Base-by-base conservation (phyloP, 2,888 invertebrate genomes). In the Syrista parreyssii region DNA sequence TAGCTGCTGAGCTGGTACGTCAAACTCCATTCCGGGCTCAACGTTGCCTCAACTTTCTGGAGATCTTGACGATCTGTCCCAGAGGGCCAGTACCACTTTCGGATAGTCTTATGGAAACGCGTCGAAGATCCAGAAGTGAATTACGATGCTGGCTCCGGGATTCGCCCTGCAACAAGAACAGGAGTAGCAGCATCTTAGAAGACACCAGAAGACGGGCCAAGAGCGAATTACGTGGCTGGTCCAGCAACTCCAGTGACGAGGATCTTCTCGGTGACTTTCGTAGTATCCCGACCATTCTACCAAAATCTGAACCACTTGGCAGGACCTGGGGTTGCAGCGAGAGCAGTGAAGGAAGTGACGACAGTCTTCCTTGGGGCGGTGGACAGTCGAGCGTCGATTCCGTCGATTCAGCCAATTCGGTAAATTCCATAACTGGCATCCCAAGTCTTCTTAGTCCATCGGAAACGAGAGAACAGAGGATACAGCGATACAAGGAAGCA, bases 1-100 rank as follows among this genome's bases (percentile, higher is more conserved):
- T 96, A 81, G 96, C 95, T 76, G 94, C 95, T 82, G 95, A 96
- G 90, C 93, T 96, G 82, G 94, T 96, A 83, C 93, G 95, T 3
- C 96, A 96, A 89, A 96, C 96, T 40, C 96, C 96, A 32, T 91
- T 96, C 82, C 95, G 95, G 75, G 94, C 95, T 82, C 90, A 92
- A 73, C 89, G 92, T 3, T 92, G 91, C 79, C 93, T 96, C 79
- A 94, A 95, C 88, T 95, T 95, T 89, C 91, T 96, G 87, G 95
- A 95, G 89, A 95, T 96, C 82, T 89, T 95, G 78, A 93, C 94
- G 81, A 93, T 95, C 75, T 93, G 94, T 76, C 93, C 90, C 89
- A 92, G 92, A 88, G 91, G 91, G 68, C 91, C 93, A 88, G 92
- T 87, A 90, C 93, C 90, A 88, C 92, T 91, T 89, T 94, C 92